Conservation (phyloP, 2,888 invertebrate genomes). For the Tyria jacobaeae region DNA sequence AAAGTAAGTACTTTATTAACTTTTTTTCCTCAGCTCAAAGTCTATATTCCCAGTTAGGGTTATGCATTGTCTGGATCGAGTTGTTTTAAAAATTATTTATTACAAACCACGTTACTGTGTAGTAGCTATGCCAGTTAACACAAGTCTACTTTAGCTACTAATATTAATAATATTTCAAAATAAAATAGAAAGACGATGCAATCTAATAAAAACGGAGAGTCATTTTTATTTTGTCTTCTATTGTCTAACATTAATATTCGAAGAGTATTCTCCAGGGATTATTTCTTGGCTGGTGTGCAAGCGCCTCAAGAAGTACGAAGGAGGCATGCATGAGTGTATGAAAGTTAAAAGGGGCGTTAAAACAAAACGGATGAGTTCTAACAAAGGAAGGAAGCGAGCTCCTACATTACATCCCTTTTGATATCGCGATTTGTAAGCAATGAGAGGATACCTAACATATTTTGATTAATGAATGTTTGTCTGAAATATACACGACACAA, state of each 20-base stretch:
- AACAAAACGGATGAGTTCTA: slow-evolving; percentile 85
- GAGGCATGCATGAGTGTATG: slow-evolving; percentile 77
- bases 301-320: slow-evolving; percentile 62
- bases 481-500: slow-evolving; percentile 22
- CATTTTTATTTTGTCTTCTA: not conserved
- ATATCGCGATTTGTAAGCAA: slow-evolving; percentile 70
- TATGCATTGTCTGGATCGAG: too few species aligned
- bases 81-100: too few species aligned
- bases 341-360: slow-evolving; percentile 85
- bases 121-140: too few species aligned
- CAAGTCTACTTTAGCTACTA: too few species aligned
- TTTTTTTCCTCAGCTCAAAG: too few species aligned
- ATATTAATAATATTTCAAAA: too few species aligned
- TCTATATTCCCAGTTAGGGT: too few species aligned
- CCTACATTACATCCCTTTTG: slow-evolving; percentile 77
- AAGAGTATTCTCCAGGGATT: slow-evolving; percentile 10
- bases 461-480: slow-evolving; percentile 78
- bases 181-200: not conserved
- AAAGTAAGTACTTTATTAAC: too few species aligned
- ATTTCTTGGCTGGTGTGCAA: slow-evolving; percentile 48
- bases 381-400: slow-evolving; percentile 84
- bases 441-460: slow-evolving; percentile 78
- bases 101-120: too few species aligned
- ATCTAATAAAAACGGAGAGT: not conserved
- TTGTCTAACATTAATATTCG: not conserved